Evolutionary conservation across 2,888 invertebrate species (phyloP), one percentile per base, ranked within the genome.

Genomic region (Neoitamus cyanurus): DNA sequence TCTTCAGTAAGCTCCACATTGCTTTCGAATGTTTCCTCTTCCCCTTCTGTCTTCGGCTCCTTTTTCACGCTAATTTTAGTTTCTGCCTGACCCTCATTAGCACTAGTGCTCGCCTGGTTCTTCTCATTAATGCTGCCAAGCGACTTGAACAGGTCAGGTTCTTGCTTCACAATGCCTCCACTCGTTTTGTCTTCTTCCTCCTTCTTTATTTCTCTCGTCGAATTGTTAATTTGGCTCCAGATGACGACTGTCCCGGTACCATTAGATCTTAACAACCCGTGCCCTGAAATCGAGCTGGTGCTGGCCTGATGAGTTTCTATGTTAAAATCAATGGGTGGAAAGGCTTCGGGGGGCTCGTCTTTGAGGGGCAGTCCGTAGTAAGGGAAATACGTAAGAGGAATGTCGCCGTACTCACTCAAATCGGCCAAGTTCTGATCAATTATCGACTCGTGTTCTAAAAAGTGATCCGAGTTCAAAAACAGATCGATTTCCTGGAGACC

Each of bases 401-500:
- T 86, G 68, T 92, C 92, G 2, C 90, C 92, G 86, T 93, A 94
- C 86, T 93, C 94, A 85, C 92, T 91, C 11, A 94, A 88, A 89
- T 94, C 94, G 0, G 93, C 93, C 86, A 93, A 88, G 87, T 93
- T 94, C 87, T 94, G 93, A 73, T 93, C 92, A 87, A 92, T 92
- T 0, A 94, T 92, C 0, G 93, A 93, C 30, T 89, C 89, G 68
- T 89, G 88, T 84, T 90, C 90, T 83, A 89, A 88, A 86, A 89
- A 88, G 36, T 88, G 86, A 20, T 91, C 87, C 90, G 92, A 42
- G 88, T 92, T 87, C 87, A 89, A 86, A 90, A 89, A 89, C 4
- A 88, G 86, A 73, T 89, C 89, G 84, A 90, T 72, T 77, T 90
- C 89, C 1, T 88, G 87, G 0, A 73, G 25, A 48, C 20, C 46